Percentiles rank a stretch among this genome's conserved stretches.
Conservation (phyloP, 2,113 vertebrate species). For the Vulpes vulpes region DNA sequence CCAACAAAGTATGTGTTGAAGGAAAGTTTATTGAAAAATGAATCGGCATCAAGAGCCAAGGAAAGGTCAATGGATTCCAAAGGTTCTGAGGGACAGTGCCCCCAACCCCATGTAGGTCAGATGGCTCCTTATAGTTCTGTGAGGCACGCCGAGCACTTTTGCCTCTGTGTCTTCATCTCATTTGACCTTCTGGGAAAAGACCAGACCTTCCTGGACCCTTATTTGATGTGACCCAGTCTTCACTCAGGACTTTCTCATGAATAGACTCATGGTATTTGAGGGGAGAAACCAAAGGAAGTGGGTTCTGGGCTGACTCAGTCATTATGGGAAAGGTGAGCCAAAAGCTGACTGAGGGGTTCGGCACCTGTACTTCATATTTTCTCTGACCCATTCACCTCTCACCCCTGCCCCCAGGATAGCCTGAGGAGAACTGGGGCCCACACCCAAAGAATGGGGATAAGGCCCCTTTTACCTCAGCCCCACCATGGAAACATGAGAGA, state of each 20-base stretch:
- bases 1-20: background rate
- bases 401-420: no score
- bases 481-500: background rate
- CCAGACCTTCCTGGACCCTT: no score
- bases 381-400: background rate
- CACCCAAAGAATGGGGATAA: background rate
- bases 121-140: rapidly evolving
- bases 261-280: background rate
- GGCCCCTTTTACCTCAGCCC: no score
- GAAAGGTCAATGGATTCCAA: background rate
- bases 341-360: background rate
- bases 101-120: rapidly evolving
- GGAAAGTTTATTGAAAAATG: background rate
- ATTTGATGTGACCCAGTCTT: background rate
- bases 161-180: background rate
- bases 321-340: background rate
- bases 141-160: background rate
- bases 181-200: background rate
- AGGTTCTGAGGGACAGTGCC: background rate
- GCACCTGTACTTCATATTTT: background rate
- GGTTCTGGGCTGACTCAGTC: background rate
- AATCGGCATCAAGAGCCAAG: background rate
- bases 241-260: rapidly evolving
- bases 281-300: background rate
- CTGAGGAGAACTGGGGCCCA: no score